phyloP scores from a whole-genome alignment of 1,140 invertebrate genomes.

The Mizuhopecten yessoensis region DNA sequence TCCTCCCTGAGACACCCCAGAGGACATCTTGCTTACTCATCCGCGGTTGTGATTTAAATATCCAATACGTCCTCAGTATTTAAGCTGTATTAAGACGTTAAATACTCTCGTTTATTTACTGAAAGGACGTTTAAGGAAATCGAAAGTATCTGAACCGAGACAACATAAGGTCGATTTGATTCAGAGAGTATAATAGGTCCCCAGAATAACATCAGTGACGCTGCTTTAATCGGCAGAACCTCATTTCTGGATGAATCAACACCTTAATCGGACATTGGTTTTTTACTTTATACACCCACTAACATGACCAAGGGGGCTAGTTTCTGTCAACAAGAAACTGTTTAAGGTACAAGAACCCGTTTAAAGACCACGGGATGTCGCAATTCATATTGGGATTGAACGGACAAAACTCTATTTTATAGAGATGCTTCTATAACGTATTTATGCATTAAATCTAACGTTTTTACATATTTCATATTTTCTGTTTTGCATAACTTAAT shows the following conservation, averaged over 20 bases:
- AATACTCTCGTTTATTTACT: neutral
- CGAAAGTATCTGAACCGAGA: neutral
- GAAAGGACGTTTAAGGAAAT: neutral
- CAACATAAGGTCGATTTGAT: neutral
- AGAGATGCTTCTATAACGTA: neutral
- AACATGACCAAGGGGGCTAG: neutral
- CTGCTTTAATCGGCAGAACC: neutral
- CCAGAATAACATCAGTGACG: neutral
- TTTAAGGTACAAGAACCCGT: neutral
- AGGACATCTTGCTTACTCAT: neutral
- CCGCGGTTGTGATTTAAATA: neutral
- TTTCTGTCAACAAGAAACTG: neutral
- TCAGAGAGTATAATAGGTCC: neutral
- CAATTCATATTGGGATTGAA: neutral
- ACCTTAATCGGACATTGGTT: neutral
- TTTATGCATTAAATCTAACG: too few relatives aligned
- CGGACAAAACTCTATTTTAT: neutral
- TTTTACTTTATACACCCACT: neutral
- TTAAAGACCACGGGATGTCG: neutral
- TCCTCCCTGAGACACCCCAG: too few relatives aligned
- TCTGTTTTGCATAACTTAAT: too few relatives aligned
- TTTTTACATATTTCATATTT: neutral
- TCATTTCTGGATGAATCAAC: slow-evolving; percentile 1
- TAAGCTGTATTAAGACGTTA: neutral
- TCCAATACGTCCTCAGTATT: neutral